A percentile compares a stretch with the other conserved stretches of the same genome.
Conservation (phyloP, 2,797 vertebrate genomes). For the Hydrolagus colliei region DNA sequence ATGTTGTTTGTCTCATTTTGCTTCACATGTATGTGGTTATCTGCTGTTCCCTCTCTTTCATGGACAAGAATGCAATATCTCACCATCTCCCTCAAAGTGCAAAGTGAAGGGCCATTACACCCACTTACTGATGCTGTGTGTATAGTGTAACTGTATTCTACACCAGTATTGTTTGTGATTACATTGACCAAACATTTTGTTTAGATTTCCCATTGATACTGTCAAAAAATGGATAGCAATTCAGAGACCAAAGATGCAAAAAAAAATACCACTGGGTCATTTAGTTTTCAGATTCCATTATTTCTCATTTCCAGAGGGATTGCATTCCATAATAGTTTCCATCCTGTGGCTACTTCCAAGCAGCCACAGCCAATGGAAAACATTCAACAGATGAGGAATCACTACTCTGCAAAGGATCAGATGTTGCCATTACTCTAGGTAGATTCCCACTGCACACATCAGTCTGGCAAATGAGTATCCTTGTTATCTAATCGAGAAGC, state of each 20-base stretch:
- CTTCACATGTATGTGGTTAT: slow-evolving; percentile 1
- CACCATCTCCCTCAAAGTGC: not conserved
- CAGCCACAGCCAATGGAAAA: not conserved
- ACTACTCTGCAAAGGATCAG: not conserved
- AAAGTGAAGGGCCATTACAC: too few species aligned
- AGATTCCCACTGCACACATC: not conserved
- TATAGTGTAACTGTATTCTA: not conserved
- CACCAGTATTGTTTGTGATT: not conserved
- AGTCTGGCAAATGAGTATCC: not conserved
- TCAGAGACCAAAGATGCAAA: not conserved
- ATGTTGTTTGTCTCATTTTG: not conserved
- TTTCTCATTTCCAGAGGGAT: slow-evolving; percentile 15
- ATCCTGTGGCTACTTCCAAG: not conserved
- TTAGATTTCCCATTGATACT: not conserved
- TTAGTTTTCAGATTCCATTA: not conserved
- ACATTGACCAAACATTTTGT: not conserved
- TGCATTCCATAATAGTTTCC: not conserved
- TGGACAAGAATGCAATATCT: not conserved
- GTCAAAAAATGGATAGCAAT: not conserved
- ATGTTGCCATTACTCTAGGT: not conserved
- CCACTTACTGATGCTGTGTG: not conserved
- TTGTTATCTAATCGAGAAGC: slow-evolving; percentile 3
- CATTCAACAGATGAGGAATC: slow-evolving; percentile 21
- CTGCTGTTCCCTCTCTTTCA: not conserved
- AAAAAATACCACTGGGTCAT: not conserved